Conservation (phyloP, 2,113 vertebrate species). For the Phasianus colchicus region DNA sequence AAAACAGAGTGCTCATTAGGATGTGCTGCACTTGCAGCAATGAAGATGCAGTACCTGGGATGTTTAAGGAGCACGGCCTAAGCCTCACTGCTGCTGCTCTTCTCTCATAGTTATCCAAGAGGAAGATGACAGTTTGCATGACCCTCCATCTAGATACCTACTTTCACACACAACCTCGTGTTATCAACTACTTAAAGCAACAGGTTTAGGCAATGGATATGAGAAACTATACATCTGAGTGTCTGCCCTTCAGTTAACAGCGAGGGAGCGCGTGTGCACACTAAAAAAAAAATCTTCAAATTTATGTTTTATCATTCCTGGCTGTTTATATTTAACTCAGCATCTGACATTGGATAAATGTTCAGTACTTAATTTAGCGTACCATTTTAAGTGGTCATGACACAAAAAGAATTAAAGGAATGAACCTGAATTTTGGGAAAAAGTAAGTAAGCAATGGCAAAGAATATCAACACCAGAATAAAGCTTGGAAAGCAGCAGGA, state of each 20-base stretch:
- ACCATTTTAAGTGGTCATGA: constrained; percentile 12
- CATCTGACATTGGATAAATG: constrained; percentile 27
- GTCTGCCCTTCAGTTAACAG: background rate
- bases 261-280: background rate
- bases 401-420: constrained; percentile 44
- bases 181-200: background rate
- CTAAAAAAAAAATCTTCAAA: background rate
- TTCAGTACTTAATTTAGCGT: constrained; percentile 48
- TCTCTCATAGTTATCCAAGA: background rate
- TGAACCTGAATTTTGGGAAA: background rate
- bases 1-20: background rate
- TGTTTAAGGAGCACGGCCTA: background rate
- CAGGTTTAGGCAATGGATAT: background rate
- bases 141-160: background rate
- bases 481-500: background rate
- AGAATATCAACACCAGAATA: background rate
- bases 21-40: background rate
- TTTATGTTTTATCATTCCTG: constrained; percentile 34
- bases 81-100: background rate
- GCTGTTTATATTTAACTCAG: constrained; percentile 38
- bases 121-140: background rate
- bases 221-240: background rate
- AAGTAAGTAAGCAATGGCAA: background rate
- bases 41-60: background rate
- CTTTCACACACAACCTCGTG: background rate